Evolutionary conservation across 2,113 vertebrate genomes (phyloP).

Genomic region (Eonycteris spelaea): DNA sequence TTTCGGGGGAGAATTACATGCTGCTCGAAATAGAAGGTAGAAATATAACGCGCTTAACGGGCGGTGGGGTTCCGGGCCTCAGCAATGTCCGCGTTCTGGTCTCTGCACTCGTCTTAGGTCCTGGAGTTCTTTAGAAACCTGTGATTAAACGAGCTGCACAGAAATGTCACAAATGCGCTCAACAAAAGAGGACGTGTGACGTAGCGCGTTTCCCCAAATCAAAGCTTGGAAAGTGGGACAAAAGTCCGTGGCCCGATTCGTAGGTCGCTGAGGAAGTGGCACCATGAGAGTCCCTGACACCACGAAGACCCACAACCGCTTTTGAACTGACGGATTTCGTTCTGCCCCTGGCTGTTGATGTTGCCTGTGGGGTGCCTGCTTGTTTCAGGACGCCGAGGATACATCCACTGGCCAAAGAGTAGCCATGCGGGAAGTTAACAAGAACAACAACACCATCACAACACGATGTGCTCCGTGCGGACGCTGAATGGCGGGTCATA

Average conservation of each 20-base stretch:
- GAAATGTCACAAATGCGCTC: not conserved
- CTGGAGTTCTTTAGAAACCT: not conserved
- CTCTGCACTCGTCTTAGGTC: not conserved
- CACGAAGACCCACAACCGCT: too few relatives aligned
- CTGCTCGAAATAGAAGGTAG: too few relatives aligned
- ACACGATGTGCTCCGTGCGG: too few relatives aligned
- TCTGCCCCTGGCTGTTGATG: not conserved
- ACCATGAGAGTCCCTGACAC: not conserved
- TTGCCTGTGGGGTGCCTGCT: accelerated
- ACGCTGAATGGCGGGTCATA: too few relatives aligned
- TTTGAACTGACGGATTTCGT: too few relatives aligned
- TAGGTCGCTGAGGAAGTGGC: not conserved
- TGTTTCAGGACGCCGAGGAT: too few relatives aligned
- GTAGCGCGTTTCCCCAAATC: not conserved
- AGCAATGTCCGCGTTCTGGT: not conserved
- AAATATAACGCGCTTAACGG: too few relatives aligned
- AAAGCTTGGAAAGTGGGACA: not conserved
- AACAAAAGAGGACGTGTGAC: not conserved
- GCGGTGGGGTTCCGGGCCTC: too few relatives aligned
- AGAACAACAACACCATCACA: too few relatives aligned
- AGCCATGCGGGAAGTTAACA: not conserved
- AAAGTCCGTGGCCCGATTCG: not conserved
- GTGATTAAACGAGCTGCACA: not conserved
- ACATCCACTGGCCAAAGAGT: not conserved
- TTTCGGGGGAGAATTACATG: too few relatives aligned